Conservation (phyloP, 2,888 invertebrate species). For the Achlya flavicornis region DNA sequence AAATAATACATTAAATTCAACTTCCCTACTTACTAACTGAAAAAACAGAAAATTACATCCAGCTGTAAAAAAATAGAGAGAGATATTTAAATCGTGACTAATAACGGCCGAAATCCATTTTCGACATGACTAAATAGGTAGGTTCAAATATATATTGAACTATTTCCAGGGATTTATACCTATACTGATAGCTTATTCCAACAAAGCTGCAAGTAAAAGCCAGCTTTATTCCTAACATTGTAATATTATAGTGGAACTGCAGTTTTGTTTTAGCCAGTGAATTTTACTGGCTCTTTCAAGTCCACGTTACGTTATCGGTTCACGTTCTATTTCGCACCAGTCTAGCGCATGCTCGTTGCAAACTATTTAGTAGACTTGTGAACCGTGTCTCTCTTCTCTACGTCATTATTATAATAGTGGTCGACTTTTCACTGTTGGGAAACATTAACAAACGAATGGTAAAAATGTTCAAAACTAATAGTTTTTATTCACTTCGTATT, state of each 20-base stretch:
- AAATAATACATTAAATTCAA: too few species aligned
- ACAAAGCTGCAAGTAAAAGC: neutral
- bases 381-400: neutral
- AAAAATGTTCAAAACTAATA: too few species aligned
- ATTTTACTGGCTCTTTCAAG: slow-evolving; percentile 16
- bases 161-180: too few species aligned
- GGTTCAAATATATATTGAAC: too few species aligned
- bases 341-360: slow-evolving; percentile 13
- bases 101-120: too few species aligned
- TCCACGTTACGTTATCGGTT: slow-evolving; percentile 14
- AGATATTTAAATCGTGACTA: too few species aligned
- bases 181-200: too few species aligned
- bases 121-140: too few species aligned
- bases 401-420: neutral
- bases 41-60: too few species aligned
- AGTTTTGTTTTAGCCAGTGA: slow-evolving; percentile 3
- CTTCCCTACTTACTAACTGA: too few species aligned
- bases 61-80: too few species aligned
- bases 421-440: slow-evolving; percentile 2
- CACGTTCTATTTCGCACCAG: slow-evolving; percentile 19
- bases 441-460: neutral
- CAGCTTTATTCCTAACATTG: neutral
- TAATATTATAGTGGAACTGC: neutral
- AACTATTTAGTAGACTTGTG: neutral
- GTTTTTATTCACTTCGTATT: too few species aligned